phyloP scores from a whole-genome alignment of 2,797 vertebrate genomes.

The Xenops minutus region DNA sequence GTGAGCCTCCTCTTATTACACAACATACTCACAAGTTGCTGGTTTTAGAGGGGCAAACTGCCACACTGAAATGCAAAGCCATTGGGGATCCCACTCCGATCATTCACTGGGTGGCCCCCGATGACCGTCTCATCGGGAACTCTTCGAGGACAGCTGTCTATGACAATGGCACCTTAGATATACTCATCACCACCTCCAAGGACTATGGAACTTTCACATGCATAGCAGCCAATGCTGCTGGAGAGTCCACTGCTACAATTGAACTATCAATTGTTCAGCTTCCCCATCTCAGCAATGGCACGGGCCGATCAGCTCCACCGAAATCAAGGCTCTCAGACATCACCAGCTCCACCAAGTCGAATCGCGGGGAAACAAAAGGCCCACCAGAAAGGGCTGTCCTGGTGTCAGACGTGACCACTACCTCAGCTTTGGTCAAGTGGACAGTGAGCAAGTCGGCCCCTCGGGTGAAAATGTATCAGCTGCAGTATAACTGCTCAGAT shows the following conservation, averaged over 20 bases:
- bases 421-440: constrained; percentile 94
- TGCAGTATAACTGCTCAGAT: constrained; percentile 97
- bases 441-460: constrained; percentile 91
- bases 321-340: constrained; percentile 97
- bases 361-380: constrained; percentile 87
- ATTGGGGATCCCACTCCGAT: constrained; percentile 93
- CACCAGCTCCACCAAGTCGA: constrained; percentile 92
- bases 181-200: constrained; percentile 91
- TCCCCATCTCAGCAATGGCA: constrained; percentile 91
- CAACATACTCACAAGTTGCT: constrained; percentile 94
- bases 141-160: constrained; percentile 89
- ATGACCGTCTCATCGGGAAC: constrained; percentile 92
- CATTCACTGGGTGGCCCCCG: constrained; percentile 95
- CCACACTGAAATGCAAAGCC: constrained; percentile 94
- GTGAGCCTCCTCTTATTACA: constrained; percentile 94
- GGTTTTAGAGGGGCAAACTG: constrained; percentile 93
- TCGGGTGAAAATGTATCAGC: constrained; percentile 98
- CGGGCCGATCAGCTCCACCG: constrained; percentile 83
- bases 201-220: constrained; percentile 97
- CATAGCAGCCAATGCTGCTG: constrained; percentile 95
- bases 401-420: constrained; percentile 92
- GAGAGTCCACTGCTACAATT: constrained; percentile 92
- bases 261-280: constrained; percentile 97
- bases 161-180: constrained; percentile 95
- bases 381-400: constrained; percentile 87